Evolutionary conservation across 2,888 invertebrate species (phyloP), one percentile per base, ranked within the genome.

Genomic region (Brachycybe producta): DNA sequence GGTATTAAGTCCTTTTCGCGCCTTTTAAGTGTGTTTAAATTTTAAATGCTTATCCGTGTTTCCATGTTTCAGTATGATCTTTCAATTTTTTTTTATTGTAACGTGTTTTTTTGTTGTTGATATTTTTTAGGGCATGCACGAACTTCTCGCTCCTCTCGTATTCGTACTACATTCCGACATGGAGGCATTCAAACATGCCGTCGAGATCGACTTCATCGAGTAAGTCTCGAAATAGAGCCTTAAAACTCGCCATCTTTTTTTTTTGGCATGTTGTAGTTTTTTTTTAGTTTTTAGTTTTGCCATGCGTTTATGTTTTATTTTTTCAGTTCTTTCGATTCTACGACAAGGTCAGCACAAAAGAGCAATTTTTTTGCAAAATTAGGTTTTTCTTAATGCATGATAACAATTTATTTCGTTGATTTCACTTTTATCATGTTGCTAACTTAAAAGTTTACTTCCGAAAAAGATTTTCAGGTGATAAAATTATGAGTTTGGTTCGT

Each of bases 91-190:
- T n/a, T n/a, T n/a, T n/a, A n/a, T n/a, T n/a, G n/a, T n/a, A n/a
- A n/a, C n/a, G n/a, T n/a, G n/a, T n/a, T n/a, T 23, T 42, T 51
- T 21, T 39, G 41, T 26, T 15, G 7, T 35, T 53, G 47, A 19
- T 44, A 49, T 34, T 49, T 59, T 58, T 19, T 64, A 76, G 72
- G 86, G 87, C 21, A 87, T 87, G 86, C 87, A 87, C 67, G 87
- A 87, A 66, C 75, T 87, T 43, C 67, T 87, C 45, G 87, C 85
- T 1, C 85, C 85, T 0, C 66, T 86, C 43, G 70, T 87, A 26
- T 82, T 80, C 62, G 82, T 86, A 11, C 69, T 85, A 21, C 78
- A 80, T 60, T 74, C 76, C 55, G 87, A 87, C 64, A 79, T 84
- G 57, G 77, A 79, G 62, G 75, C 78, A 3, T 72, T 77, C 58